Conservation (phyloP, 2,888 invertebrate species). For the Chironomus tentans region DNA sequence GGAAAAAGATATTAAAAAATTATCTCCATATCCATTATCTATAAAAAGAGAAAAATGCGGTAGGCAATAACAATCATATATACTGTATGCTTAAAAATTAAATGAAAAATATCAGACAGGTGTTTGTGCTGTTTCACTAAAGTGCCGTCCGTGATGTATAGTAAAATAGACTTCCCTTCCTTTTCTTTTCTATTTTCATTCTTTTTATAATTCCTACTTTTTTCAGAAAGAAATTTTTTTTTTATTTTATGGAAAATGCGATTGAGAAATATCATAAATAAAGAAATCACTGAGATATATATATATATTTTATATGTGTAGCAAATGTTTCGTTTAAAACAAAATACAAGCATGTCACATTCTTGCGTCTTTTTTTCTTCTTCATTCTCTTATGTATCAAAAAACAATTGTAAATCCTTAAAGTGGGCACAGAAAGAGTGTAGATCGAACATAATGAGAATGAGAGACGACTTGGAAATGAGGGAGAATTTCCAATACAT, state of each 20-base stretch:
- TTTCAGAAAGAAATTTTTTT: not conserved
- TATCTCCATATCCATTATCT: not conserved
- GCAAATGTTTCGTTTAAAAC: not conserved
- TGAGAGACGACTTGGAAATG: too few species aligned
- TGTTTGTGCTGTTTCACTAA: not conserved
- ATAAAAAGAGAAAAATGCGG: not conserved
- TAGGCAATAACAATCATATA: slow-evolving; percentile 20
- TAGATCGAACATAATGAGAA: too few species aligned
- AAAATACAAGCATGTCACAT: not conserved
- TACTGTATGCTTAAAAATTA: not conserved
- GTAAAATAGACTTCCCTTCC: not conserved
- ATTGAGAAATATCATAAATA: not conserved
- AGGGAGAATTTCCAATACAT: too few species aligned
- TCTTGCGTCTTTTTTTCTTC: not conserved
- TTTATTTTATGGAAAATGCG: not conserved
- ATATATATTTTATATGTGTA: not conserved
- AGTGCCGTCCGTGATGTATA: not conserved
- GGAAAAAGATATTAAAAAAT: too few species aligned
- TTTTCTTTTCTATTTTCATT: not conserved
- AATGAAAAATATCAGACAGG: slow-evolving; percentile 16
- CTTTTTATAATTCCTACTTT: not conserved
- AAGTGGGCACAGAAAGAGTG: too few species aligned
- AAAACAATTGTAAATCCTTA: too few species aligned
- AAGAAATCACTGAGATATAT: not conserved
- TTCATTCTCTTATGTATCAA: not conserved